These are phyloP conservation scores for Petrolisthes manimaculis DNA, from an alignment of 2,888 invertebrate species.

Conservation along the genomic window DNA sequence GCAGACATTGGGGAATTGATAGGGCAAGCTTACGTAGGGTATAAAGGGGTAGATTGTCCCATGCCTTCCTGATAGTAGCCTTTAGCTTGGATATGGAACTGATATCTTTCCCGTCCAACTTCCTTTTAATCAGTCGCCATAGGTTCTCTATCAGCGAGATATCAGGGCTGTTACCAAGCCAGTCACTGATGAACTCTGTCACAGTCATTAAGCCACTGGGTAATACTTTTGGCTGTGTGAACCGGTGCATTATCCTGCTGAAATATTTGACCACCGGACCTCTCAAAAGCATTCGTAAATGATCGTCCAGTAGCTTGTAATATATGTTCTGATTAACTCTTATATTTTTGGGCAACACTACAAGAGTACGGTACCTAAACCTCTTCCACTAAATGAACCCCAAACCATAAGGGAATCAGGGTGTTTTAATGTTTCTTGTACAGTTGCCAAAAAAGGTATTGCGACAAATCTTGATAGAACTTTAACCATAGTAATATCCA, in stretches of 20 bases:
- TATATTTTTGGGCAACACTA: not conserved
- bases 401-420: not conserved
- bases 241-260: not conserved
- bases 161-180: slow-evolving; percentile 1
- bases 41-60: not conserved
- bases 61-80: not conserved
- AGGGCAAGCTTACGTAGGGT: not conserved
- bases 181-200: not conserved
- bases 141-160: slow-evolving; percentile 2
- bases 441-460: no score
- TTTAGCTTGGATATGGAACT: not conserved
- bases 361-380: not conserved
- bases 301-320: not conserved
- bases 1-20: not conserved
- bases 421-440: slow-evolving; percentile 20
- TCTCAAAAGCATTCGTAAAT: not conserved
- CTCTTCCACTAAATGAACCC: not conserved
- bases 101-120: not conserved
- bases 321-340: not conserved
- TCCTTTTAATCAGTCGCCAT: not conserved
- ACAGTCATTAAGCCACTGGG: not conserved
- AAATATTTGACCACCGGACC: not conserved
- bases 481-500: no score
- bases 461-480: no score
- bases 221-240: not conserved